A percentile compares a stretch with the other conserved stretches of the same genome.
These are phyloP conservation scores for Rhodinocichla rosea DNA, from an alignment of 2,113 vertebrate species.

Conservation along the genomic window DNA sequence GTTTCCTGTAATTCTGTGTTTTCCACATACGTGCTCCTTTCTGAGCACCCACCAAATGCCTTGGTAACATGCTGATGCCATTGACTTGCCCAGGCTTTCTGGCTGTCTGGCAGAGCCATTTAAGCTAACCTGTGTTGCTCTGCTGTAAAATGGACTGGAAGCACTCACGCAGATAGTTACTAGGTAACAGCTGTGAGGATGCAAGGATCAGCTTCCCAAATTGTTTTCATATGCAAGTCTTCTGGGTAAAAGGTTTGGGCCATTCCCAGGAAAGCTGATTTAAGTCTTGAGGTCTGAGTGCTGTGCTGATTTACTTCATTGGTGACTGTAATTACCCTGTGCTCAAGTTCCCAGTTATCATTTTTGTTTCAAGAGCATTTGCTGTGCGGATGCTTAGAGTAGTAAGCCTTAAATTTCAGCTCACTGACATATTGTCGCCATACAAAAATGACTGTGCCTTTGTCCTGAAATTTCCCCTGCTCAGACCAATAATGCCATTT, in stretches of 20 bases:
- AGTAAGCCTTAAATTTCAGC: background rate
- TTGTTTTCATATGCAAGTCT: background rate
- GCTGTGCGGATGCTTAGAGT: background rate
- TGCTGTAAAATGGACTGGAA: conserved; percentile 10
- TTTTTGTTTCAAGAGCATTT: conserved; percentile 41
- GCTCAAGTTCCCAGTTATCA: background rate
- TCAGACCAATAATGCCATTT: background rate
- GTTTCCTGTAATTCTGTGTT: background rate
- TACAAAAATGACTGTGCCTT: background rate
- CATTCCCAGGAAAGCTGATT: conserved; percentile 8
- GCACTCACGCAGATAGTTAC: background rate
- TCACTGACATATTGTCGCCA: background rate
- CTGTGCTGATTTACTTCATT: background rate
- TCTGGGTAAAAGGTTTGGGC: background rate
- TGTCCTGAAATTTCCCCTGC: background rate
- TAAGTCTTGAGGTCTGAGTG: conserved; percentile 23
- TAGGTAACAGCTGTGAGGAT: conserved; percentile 25
- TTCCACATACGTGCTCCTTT: background rate
- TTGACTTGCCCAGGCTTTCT: background rate
- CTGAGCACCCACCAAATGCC: background rate
- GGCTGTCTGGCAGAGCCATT: background rate
- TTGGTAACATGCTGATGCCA: fast-evolving
- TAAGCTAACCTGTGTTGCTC: background rate
- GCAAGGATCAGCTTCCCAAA: conserved; percentile 9
- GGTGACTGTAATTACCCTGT: background rate